Percentiles rank a stretch among this genome's conserved stretches.
These are phyloP conservation scores for Oceanodroma leucorhoa DNA, from an alignment of 2,797 vertebrate species.

Conservation along the genomic window DNA sequence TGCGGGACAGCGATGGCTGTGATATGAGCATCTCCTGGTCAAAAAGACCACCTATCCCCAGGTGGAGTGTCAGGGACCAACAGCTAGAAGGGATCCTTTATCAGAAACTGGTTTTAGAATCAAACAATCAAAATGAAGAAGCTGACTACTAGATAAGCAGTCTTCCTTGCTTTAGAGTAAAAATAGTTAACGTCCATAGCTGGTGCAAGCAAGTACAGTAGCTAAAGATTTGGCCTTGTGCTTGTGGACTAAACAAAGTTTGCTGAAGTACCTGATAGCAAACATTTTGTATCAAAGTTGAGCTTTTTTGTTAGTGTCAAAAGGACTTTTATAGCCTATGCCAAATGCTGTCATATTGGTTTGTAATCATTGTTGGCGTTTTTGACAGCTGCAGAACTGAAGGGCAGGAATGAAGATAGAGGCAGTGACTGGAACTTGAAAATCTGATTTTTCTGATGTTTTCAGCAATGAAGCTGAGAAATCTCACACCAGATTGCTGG, in stretches of 20 bases:
- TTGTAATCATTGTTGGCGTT: slow-evolving; percentile 20
- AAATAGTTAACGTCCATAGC: neutral
- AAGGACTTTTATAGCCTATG: slow-evolving; percentile 2
- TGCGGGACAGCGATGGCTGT: neutral
- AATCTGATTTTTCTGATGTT: neutral
- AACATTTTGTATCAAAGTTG: neutral
- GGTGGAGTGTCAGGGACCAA: neutral
- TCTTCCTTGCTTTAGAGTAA: neutral
- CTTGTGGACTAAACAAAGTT: neutral
- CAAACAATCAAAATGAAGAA: neutral
- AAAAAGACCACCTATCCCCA: neutral
- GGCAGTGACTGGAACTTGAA: neutral
- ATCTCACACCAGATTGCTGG: neutral
- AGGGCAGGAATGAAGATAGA: neutral
- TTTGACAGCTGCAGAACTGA: slow-evolving; percentile 31
- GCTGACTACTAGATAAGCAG: neutral
- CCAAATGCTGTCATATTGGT: slow-evolving; percentile 5
- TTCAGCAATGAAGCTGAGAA: neutral
- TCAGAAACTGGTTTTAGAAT: neutral
- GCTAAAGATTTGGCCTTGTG: neutral
- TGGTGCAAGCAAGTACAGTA: neutral
- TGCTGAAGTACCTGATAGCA: neutral
- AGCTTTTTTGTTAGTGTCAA: neutral
- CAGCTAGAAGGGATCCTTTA: neutral
- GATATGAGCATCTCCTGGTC: neutral